Percentiles rank a stretch among this genome's conserved stretches.
phyloP scores from a whole-genome alignment of 2,113 vertebrate species.

The Mystacornis crossleyi region DNA sequence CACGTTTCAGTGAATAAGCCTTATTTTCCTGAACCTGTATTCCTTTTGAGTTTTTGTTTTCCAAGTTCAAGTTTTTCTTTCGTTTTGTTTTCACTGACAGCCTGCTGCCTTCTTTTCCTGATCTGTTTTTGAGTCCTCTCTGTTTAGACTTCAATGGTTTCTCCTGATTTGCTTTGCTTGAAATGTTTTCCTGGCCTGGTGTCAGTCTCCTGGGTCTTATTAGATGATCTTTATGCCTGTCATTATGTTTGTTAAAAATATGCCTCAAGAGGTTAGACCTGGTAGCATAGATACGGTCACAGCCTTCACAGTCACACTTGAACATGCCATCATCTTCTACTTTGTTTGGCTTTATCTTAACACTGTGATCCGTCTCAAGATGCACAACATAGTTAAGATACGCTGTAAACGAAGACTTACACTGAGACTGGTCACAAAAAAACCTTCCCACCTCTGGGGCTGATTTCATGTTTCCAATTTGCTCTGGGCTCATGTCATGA shows the following conservation, averaged over 20 bases:
- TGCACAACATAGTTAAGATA: slow-evolving; percentile 88
- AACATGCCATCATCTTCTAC: slow-evolving; percentile 82
- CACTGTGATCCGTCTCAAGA: slow-evolving; percentile 84
- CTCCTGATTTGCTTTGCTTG: slow-evolving; percentile 81
- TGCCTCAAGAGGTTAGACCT: slow-evolving; percentile 93
- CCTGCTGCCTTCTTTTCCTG: slow-evolving; percentile 83
- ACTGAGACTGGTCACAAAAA: slow-evolving; percentile 87
- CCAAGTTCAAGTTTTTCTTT: slow-evolving; percentile 66
- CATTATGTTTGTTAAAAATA: slow-evolving; percentile 93
- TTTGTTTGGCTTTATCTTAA: slow-evolving; percentile 75
- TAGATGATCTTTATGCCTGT: slow-evolving; percentile 86
- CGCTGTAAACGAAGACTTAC: slow-evolving; percentile 81
- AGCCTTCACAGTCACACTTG: slow-evolving; percentile 93
- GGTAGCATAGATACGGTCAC: slow-evolving; percentile 91
- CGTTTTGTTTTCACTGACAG: slow-evolving; percentile 77
- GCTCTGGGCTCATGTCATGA: slow-evolving; percentile 87
- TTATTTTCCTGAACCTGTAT: slow-evolving; percentile 73
- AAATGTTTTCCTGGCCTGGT: slow-evolving; percentile 79
- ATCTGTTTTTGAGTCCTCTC: slow-evolving; percentile 76
- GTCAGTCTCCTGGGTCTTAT: slow-evolving; percentile 84
- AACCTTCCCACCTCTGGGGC: slow-evolving; percentile 82
- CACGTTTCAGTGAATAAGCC: slow-evolving; percentile 77
- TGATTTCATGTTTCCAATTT: slow-evolving; percentile 81
- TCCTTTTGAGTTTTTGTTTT: slow-evolving; percentile 67
- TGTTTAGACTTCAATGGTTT: slow-evolving; percentile 76